Evolutionary conservation across 2,797 vertebrate genomes (phyloP).

Genomic region (Salmo trutta): DNA sequence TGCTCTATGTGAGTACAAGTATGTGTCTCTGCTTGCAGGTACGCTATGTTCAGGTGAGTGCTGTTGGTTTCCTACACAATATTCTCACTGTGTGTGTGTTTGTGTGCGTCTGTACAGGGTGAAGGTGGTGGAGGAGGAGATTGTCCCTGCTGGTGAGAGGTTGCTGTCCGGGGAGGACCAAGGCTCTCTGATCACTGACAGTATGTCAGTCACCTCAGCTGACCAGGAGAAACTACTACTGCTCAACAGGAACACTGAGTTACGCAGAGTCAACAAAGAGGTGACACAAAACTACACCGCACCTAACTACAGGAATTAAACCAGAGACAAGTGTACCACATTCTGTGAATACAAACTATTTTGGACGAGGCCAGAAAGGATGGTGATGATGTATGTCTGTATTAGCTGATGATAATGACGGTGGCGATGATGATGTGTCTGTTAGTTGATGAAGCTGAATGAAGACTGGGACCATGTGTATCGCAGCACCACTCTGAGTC

Average conservation of each 20-base stretch:
- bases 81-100: neutral
- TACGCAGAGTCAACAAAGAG: constrained; percentile 65
- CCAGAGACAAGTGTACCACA: neutral
- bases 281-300: constrained; percentile 58
- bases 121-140: constrained; percentile 11
- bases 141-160: neutral
- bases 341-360: too few relatives aligned
- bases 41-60: too few relatives aligned
- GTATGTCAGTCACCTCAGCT: constrained; percentile 77
- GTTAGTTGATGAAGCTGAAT: constrained; percentile 83
- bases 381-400: too few relatives aligned
- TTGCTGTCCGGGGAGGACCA: constrained; percentile 73
- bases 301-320: constrained; percentile 67
- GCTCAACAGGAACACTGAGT: constrained; percentile 83
- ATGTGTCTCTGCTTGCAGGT: too few relatives aligned
- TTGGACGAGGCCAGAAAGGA: too few relatives aligned
- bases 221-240: constrained; percentile 83
- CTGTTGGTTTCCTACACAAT: neutral
- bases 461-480: constrained; percentile 85
- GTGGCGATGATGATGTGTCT: constrained; percentile 18
- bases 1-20: too few relatives aligned
- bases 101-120: neutral
- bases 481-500: constrained; percentile 66
- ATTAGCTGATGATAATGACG: too few relatives aligned
- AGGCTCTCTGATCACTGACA: constrained; percentile 78